These are phyloP conservation scores for Drosophila algonquin DNA, from an alignment of 2,888 invertebrate genomes.

Conservation along the genomic window DNA sequence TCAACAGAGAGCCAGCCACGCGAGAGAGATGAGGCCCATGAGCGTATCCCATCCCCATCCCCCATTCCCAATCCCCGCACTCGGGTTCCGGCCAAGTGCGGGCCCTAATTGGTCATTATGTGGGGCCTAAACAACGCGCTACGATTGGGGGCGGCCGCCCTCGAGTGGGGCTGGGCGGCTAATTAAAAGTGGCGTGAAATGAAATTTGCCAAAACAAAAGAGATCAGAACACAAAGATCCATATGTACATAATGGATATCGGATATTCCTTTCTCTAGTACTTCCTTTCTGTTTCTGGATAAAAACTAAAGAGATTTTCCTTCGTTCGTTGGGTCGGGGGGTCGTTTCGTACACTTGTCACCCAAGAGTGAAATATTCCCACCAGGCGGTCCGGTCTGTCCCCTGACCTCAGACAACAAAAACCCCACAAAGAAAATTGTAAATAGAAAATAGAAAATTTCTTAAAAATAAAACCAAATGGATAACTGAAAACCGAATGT, in stretches of 20 bases:
- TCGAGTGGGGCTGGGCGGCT: conserved; percentile 49
- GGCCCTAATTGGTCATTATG: conserved; percentile 76
- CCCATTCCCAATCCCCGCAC: neutral
- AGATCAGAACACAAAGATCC: conserved; percentile 10
- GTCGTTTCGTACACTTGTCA: neutral
- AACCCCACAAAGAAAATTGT: conserved; percentile 27
- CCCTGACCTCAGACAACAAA: conserved; percentile 3
- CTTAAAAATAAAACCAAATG: conserved; percentile 34
- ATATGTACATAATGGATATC: conserved; percentile 16
- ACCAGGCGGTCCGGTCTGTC: neutral
- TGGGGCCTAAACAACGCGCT: conserved; percentile 56
- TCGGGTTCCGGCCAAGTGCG: conserved; percentile 60
- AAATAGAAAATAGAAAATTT: conserved; percentile 27
- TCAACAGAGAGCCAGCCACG: conserved; percentile 40
- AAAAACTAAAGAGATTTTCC: too few species aligned
- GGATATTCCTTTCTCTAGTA: neutral
- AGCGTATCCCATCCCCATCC: neutral
- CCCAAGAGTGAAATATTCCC: conserved; percentile 1
- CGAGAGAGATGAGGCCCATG: conserved; percentile 17
- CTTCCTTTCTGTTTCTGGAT: neutral
- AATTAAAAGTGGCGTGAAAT: conserved; percentile 75
- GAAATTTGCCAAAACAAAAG: conserved; percentile 57
- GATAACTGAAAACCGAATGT: conserved; percentile 12
- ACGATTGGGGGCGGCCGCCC: neutral
- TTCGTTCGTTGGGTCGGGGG: neutral